Evolutionary conservation across 2,797 vertebrate genomes (phyloP), one percentile per base, ranked within the genome.

Genomic region (Microhierax caerulescens): DNA sequence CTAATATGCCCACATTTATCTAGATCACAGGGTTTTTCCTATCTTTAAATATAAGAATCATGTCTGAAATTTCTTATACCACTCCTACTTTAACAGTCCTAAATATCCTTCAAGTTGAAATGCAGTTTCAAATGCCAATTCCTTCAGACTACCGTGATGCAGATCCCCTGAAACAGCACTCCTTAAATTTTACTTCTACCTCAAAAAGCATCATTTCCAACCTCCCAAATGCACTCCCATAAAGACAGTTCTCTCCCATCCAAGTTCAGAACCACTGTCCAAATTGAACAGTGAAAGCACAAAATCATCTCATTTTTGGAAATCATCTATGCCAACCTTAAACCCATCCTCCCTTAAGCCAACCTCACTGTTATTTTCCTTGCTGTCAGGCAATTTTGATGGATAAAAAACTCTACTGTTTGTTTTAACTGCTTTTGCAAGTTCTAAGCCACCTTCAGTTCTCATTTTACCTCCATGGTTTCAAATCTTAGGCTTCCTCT

Each of bases 81-180:
- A 53, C 84, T 87, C 70, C 50, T 57, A 47, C 59, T 93, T 95
- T 81, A 85, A 69, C 63, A 91, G 56, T 36, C 65, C 81, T 89
- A 85, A 93, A 94, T 80, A 93, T 18, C 63, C 70, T 92, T 73
- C n/a, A 53, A 82, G 70, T 32, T 59, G 63, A 87, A 94, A 87
- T 53, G 63, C 51, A 60, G n/a, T 60, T 93, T 83, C 34, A 30
- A 60, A 81, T 57, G 78, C 73, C 57, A 47, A 2, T 75, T 93
- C 65, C 50, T 93, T 77, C 76, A 65, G 75, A 74, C 51, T 91
- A 32, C 78, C 39, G 53, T 88, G 89, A 54, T 2, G 5, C 45
- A 85, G 64, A 77, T 74, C 60, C 53, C 60, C 48, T 45, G 60
- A 95, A 96, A 91, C 36, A 50, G 24, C 5, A 1, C 25, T 92